These are phyloP conservation scores for Caenorhabditis inopinata DNA, from an alignment of 1,140 invertebrate genomes.

Conservation along the genomic window DNA sequence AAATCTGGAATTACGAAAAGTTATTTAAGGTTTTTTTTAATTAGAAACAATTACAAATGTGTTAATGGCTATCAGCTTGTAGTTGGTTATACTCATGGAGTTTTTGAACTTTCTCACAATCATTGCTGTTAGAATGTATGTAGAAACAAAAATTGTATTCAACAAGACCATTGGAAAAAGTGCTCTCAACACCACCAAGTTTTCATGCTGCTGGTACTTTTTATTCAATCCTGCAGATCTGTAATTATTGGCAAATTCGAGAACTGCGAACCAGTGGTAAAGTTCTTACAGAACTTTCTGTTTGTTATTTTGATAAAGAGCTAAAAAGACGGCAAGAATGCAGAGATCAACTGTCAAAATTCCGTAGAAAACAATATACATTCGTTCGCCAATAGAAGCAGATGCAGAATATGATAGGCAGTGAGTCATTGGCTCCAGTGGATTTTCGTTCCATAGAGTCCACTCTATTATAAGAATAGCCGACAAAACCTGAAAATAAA, in stretches of 20 bases:
- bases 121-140: not conserved
- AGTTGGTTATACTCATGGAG: not conserved
- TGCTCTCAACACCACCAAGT: not conserved
- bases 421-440: slow-evolving; percentile 9
- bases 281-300: not conserved
- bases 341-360: not conserved
- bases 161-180: not conserved
- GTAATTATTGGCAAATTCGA: not conserved
- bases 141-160: not conserved
- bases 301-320: not conserved
- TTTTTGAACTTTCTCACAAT: not conserved
- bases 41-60: not conserved
- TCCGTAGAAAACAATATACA: not conserved
- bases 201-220: slow-evolving; percentile 12
- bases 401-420: slow-evolving; percentile 12
- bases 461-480: not conserved
- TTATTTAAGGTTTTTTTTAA: not conserved
- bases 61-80: not conserved
- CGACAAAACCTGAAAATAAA: not conserved
- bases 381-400: not conserved
- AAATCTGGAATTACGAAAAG: not conserved
- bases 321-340: not conserved
- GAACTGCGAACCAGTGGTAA: too few relatives aligned
- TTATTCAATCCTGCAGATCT: not conserved
- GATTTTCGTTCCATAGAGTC: slow-evolving; percentile 4